Base-by-base conservation (phyloP, 2,113 vertebrate species). In the Parus major region DNA sequence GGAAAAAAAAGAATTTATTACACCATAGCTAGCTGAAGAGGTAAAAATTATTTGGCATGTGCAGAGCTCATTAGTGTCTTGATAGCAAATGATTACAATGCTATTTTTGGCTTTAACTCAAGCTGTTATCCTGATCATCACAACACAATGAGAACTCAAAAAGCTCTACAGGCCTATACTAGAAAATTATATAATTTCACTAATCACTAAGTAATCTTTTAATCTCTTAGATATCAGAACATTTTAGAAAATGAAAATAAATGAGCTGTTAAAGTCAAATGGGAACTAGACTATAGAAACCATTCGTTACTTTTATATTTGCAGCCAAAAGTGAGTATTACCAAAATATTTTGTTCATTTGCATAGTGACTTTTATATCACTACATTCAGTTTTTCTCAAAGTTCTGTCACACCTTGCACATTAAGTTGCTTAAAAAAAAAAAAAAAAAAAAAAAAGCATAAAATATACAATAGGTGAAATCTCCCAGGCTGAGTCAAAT, bases 51-150 rank as follows among this genome's bases (percentile, higher is more conserved):
- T 97, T 70, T 93, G 89, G 95, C 88, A 97, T 39, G 79, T 96
- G 92, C 92, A 93, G 95, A 97, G 84, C 82, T 97, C 88, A 42
- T 97, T 97, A 96, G 35, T 95, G 91, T 93, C 96, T 95, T 63
- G 71, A 96, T 95, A 97, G 53, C 81, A 95, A 97, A 97, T 90
- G 90, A 97, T 94, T 96, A 95, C 97, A 96, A 39, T 94, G 90
- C 87, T 91, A 92, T 82, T 80, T 84, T 95, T 97, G 90, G 95
- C 93, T 96, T 96, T 83, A 83, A 92, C 73, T 97, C 96, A 97
- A 97, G 90, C 36, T 96, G 84, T 96, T 97, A 71, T 95, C 90
- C 83, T 96, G 80, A 96, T 84, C 42, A 42, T 49, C 95, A 64
- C 35, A 96, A 95, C 31, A 93, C 73, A 95, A 85, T 9, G 52